phyloP scores from a whole-genome alignment of 2,797 vertebrate genomes.

The Propithecus deckenii region DNA sequence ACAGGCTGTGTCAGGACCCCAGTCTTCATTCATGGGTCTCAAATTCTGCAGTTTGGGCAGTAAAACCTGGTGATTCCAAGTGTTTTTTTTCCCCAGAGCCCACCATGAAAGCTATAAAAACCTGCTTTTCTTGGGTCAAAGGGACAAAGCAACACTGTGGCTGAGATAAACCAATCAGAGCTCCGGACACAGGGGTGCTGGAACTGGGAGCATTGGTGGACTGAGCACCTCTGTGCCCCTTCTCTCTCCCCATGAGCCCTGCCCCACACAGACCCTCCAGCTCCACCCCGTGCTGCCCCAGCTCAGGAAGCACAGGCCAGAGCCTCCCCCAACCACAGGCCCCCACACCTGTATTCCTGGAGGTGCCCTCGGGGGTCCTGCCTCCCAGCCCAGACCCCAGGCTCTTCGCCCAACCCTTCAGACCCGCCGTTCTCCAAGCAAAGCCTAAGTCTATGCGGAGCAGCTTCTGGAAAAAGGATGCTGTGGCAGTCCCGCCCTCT shows the following conservation, averaged over 20 bases:
- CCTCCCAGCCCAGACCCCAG: neutral
- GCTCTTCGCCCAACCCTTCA: neutral
- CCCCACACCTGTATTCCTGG: neutral
- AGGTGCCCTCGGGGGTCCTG: neutral
- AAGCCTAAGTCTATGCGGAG: neutral
- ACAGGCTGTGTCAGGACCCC: accelerated
- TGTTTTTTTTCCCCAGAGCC: neutral
- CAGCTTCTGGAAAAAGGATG: neutral
- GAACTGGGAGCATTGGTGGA: neutral
- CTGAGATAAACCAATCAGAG: neutral
- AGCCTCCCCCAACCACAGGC: neutral
- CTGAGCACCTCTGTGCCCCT: neutral
- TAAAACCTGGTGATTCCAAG: neutral
- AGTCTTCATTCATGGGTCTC: neutral
- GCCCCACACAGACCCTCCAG: neutral
- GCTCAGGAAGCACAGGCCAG: neutral
- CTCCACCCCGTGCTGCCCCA: neutral
- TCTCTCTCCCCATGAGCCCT: neutral
- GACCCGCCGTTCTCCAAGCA: neutral
- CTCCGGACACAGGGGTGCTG: accelerated
- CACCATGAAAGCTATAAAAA: neutral
- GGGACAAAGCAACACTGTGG: neutral
- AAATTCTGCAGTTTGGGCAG: neutral
- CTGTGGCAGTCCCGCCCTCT: neutral
- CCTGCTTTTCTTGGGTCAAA: neutral